Evolutionary conservation across 2,113 vertebrate species (phyloP).

Genomic region (Dasypus novemcinctus): DNA sequence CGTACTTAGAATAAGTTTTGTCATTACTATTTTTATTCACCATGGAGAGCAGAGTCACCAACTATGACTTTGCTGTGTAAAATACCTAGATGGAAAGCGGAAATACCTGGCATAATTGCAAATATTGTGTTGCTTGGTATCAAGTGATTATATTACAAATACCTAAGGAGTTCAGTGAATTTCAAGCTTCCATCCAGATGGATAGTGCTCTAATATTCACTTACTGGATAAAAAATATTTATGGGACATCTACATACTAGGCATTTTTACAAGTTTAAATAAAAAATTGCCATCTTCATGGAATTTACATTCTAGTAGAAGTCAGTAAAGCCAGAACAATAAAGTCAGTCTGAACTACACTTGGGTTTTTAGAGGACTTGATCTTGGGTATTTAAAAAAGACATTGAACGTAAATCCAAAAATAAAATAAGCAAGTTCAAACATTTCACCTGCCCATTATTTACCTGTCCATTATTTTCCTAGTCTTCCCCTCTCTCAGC

Average conservation of each 20-base stretch:
- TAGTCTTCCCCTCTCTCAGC: not conserved
- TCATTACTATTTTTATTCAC: not conserved
- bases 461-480: not conserved
- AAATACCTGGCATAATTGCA: not conserved
- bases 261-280: not conserved
- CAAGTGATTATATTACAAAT: not conserved
- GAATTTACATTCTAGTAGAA: not conserved
- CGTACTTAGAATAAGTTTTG: not conserved
- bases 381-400: not conserved
- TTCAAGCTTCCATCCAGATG: not conserved
- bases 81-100: not conserved
- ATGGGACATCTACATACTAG: not conserved
- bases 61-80: not conserved
- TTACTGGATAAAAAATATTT: not conserved
- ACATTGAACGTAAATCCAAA: not conserved
- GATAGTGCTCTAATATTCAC: not conserved
- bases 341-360: not conserved
- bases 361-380: not conserved
- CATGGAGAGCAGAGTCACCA: not conserved
- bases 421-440: not conserved
- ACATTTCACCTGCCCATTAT: not conserved
- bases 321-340: not conserved
- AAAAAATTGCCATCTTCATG: not conserved
- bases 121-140: not conserved
- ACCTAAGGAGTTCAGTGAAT: not conserved